phyloP scores from a whole-genome alignment of 1,140 invertebrate species.

The Drosophila sproati region DNA sequence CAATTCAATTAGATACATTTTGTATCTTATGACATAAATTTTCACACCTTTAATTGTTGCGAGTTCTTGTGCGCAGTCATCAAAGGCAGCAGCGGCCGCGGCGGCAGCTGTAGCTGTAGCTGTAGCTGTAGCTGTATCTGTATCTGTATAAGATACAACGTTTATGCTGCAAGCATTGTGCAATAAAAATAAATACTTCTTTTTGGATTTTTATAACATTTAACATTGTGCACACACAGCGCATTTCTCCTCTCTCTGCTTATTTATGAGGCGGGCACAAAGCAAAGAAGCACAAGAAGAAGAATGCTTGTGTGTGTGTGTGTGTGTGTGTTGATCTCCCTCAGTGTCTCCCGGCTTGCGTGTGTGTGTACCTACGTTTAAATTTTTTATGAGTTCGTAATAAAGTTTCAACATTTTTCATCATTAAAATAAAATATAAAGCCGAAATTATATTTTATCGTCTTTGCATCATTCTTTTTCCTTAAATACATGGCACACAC shows the following conservation, averaged over 20 bases:
- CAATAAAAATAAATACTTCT: constrained; percentile 78
- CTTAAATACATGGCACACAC: constrained; percentile 75
- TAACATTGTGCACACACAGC: constrained; percentile 69
- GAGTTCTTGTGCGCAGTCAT: constrained; percentile 22
- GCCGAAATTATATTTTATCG: constrained; percentile 84
- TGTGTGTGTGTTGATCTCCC: constrained; percentile 46
- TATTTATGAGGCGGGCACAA: constrained; percentile 65
- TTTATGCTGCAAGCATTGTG: constrained; percentile 58
- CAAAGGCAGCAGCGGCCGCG: constrained; percentile 29
- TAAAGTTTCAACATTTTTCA: constrained; percentile 84
- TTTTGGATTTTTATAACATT: constrained; percentile 74
- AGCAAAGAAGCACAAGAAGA: constrained; percentile 40
- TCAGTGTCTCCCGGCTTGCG: constrained; percentile 22
- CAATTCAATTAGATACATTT: constrained; percentile 81
- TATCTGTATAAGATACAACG: constrained; percentile 55
- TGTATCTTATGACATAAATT: constrained; percentile 83
- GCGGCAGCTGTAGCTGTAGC: constrained; percentile 7
- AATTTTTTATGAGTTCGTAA: constrained; percentile 84
- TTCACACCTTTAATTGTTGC: constrained; percentile 66
- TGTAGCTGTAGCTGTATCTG: constrained; percentile 16
- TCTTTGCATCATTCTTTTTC: constrained; percentile 82
- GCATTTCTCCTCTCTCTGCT: constrained; percentile 49
- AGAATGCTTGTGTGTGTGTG: constrained; percentile 42
- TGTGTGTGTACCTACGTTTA: constrained; percentile 75
- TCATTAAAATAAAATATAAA: constrained; percentile 85